Percentiles rank a stretch among this genome's conserved stretches.
Evolutionary conservation across 53 echinoderm and acorn worm species (phyloP).

Genomic region (Mesocentrotus franciscanus): DNA sequence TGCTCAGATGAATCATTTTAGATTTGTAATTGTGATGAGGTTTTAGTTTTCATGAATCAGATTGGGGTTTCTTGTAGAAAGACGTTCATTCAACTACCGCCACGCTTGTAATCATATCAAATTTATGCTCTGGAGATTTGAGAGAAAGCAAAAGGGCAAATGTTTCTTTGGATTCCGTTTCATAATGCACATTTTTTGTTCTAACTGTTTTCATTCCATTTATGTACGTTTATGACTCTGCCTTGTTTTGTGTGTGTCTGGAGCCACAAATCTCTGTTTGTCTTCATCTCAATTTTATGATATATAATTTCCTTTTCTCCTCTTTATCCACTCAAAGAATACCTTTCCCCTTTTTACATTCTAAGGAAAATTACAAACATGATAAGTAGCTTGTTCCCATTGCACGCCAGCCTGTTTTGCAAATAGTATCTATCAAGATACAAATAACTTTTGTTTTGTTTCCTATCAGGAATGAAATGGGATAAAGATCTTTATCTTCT

Average conservation of each 20-base stretch:
- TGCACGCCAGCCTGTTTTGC: too few relatives aligned
- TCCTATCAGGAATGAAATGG: too few relatives aligned
- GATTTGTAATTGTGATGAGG: slow-evolving; percentile 7
- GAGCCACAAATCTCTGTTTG: neutral
- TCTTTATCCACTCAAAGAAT: neutral
- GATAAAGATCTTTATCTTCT: neutral
- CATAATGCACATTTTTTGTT: neutral
- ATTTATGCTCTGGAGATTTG: neutral
- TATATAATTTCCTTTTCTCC: neutral
- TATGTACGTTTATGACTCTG: neutral
- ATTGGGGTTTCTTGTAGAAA: neutral
- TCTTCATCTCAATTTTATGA: neutral
- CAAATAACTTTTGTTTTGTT: too few relatives aligned
- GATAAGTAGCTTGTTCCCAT: too few relatives aligned
- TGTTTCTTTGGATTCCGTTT: neutral
- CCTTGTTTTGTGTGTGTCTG: neutral
- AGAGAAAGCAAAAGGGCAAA: slow-evolving; percentile 6
- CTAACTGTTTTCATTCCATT: neutral
- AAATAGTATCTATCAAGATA: too few relatives aligned
- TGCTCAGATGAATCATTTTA: slow-evolving; percentile 34
- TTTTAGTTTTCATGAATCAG: slow-evolving; percentile 47
- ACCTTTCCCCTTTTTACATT: too few relatives aligned
- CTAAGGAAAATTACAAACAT: too few relatives aligned
- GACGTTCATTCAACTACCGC: slow-evolving; percentile 12
- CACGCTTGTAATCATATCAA: neutral